These are phyloP conservation scores for Anolis sagrei DNA, from an alignment of 2,113 vertebrate species.

Conservation along the genomic window DNA sequence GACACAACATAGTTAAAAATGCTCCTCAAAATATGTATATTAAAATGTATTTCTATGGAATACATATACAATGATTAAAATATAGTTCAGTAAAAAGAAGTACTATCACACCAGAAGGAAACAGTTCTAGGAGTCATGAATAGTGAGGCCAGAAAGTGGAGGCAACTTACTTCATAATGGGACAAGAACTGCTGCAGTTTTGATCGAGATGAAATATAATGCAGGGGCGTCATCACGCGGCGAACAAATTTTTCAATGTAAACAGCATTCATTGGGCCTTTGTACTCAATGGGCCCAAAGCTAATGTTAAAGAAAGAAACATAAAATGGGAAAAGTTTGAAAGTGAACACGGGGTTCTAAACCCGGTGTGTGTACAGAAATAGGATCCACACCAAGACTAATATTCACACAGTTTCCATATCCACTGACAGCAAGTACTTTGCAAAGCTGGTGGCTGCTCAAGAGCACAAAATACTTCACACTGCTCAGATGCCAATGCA, in stretches of 20 bases:
- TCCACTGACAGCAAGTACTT: no score
- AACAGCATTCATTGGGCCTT: conserved; percentile 89
- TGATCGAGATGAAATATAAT: conserved; percentile 90
- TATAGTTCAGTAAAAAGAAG: conserved; percentile 17
- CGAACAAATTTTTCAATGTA: conserved; percentile 96
- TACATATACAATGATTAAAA: conserved; percentile 4
- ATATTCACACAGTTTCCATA: no score
- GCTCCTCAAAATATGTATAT: no score
- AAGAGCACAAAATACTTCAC: no score
- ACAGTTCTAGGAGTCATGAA: conserved; percentile 55
- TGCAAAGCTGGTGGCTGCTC: no score
- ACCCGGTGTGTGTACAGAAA: background rate
- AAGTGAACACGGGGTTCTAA: no score
- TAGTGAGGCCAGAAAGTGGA: conserved; percentile 64
- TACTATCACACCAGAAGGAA: conserved; percentile 40
- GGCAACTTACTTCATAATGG: conserved; percentile 87
- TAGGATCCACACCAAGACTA: no score
- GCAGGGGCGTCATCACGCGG: conserved; percentile 90
- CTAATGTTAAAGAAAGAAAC: conserved; percentile 78
- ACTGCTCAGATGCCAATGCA: no score
- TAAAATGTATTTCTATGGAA: no score
- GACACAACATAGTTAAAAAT: no score
- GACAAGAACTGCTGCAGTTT: conserved; percentile 90
- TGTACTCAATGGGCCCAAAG: conserved; percentile 97
- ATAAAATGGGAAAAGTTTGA: background rate